A percentile compares a stretch with the other conserved stretches of the same genome.
These are phyloP conservation scores for Porites lutea DNA, from an alignment of 64 coral and sea anemone species.

Conservation along the genomic window DNA sequence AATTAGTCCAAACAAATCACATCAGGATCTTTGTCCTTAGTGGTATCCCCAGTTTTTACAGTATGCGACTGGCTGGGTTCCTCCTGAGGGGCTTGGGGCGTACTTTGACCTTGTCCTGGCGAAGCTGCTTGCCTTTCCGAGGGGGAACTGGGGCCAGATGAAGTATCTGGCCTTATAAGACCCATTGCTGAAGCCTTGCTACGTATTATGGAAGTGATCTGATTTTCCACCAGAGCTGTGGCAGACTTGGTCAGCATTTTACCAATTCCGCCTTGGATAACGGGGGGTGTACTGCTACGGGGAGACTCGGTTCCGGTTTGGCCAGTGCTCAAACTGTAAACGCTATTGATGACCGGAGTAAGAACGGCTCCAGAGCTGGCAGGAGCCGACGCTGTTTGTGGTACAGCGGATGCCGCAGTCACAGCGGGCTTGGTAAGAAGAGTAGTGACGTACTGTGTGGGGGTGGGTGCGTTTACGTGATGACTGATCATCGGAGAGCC, in stretches of 20 bases:
- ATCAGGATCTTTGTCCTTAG: too few relatives aligned
- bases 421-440: constrained; percentile 71
- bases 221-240: constrained; percentile 83
- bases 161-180: constrained; percentile 47
- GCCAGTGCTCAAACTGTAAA: constrained; percentile 78
- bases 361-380: constrained; percentile 20
- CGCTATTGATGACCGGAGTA: constrained; percentile 90
- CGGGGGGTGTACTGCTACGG: constrained; percentile 68
- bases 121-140: not conserved
- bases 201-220: constrained; percentile 86
- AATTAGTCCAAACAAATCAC: too few relatives aligned
- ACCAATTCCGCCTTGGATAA: constrained; percentile 38
- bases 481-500: constrained; percentile 61
- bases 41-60: too few relatives aligned
- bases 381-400: constrained; percentile 4
- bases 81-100: too few relatives aligned
- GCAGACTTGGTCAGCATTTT: constrained; percentile 91
- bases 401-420: constrained; percentile 22
- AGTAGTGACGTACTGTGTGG: constrained; percentile 74
- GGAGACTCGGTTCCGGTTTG: constrained; percentile 43
- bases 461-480: constrained; percentile 59
- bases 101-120: not conserved
- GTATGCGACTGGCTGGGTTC: too few relatives aligned
- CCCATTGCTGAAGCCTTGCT: constrained; percentile 94
- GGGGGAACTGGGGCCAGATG: constrained; percentile 39